Evolutionary conservation across 2,888 invertebrate species (phyloP), one percentile per base, ranked within the genome.

Genomic region (Eupithecia pulchellata): DNA sequence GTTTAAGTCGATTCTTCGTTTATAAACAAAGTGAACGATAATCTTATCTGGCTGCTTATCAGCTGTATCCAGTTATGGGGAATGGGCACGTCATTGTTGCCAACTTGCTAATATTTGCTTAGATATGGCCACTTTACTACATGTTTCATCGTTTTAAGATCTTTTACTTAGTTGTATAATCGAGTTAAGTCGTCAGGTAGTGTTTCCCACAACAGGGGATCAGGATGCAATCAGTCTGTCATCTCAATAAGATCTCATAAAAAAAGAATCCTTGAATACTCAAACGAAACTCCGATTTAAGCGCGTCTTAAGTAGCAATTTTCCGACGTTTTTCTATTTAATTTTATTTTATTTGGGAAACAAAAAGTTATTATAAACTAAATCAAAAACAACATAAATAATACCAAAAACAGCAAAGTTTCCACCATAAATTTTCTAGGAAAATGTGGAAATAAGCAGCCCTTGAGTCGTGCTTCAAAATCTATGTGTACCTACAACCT

Each of bases 1-100:
- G 14, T 57, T 57, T 29, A 57, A 29, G 29, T 57, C 27, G 6
- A 4, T 55, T 55, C 55, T 87, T 82, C 81, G 83, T 88, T 89
- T 86, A 88, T 86, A 90, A 89, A 89, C 86, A 89, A 88, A 29
- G 85, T 89, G 65, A 89, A 57, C 34, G 69, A 63, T 70, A 75
- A 74, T 75, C 72, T 75, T 76, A 76, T 76, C 75, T 69, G 29
- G 57, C 88, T 90, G 70, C 73, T 77, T 77, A 78, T 75, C 77
- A 66, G 72, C 86, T 82, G 77, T 73, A 77, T 74, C 81, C 80
- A 85, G 75, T 72, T 68, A 76, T 79, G 84, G 82, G 84, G 82
- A 82, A 81, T 77, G 82, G 67, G 70, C 69, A 64, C 29, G 61
- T 62, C 61, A 67, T 30, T 61, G 25, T 62, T 73, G 61, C 73